These are phyloP conservation scores for Pollicipes pollicipes DNA, from an alignment of 1,140 invertebrate genomes.

Conservation along the genomic window DNA sequence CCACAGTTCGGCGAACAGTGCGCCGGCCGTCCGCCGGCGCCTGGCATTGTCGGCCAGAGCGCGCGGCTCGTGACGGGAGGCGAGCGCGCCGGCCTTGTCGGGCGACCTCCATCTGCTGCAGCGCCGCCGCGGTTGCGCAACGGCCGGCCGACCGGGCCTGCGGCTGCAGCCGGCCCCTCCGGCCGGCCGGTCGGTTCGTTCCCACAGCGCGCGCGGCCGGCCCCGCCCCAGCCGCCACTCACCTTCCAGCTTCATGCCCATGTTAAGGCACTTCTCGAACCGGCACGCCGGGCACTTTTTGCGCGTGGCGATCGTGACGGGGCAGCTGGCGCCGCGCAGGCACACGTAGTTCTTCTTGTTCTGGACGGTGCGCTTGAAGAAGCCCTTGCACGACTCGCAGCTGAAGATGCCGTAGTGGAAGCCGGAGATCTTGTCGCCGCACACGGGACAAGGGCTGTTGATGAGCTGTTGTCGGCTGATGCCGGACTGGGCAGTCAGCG, in stretches of 20 bases:
- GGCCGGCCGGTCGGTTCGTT: too few relatives aligned
- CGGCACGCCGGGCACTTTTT: slow-evolving; percentile 94
- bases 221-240: slow-evolving; percentile 14
- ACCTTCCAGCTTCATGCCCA: slow-evolving; percentile 94
- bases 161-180: too few relatives aligned
- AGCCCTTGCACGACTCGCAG: slow-evolving; percentile 92
- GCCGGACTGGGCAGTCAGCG: slow-evolving; percentile 42
- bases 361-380: slow-evolving; percentile 95
- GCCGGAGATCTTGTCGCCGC: slow-evolving; percentile 84
- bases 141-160: too few relatives aligned
- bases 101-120: too few relatives aligned
- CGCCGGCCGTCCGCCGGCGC: too few relatives aligned
- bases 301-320: slow-evolving; percentile 54
- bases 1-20: too few relatives aligned
- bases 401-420: slow-evolving; percentile 94
- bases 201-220: background rate
- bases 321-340: slow-evolving; percentile 70
- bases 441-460: slow-evolving; percentile 81
- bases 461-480: slow-evolving; percentile 69
- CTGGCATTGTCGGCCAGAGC: too few relatives aligned
- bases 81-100: too few relatives aligned
- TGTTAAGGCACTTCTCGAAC: slow-evolving; percentile 89
- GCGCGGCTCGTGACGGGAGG: too few relatives aligned
- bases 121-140: too few relatives aligned
- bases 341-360: slow-evolving; percentile 95